Evolutionary conservation across 92 coral and sea anemone genomes (phyloP).

Genomic region (Epizoanthus illoricatus): DNA sequence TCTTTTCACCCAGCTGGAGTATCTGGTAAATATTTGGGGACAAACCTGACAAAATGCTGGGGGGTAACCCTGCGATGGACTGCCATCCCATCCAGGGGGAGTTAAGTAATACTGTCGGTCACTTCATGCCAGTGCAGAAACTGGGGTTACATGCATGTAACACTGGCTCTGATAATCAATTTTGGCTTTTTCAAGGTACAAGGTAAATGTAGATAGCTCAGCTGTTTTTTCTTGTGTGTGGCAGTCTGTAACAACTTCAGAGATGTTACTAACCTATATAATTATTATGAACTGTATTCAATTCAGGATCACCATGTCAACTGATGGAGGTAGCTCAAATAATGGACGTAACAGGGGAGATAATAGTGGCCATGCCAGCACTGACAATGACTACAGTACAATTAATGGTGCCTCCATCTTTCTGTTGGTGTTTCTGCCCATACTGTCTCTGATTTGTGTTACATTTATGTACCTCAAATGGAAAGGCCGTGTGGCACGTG

Average conservation of each 20-base stretch:
- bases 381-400: neutral
- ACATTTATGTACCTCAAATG: slow-evolving; percentile 18
- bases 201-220: too few species aligned
- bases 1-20: too few species aligned
- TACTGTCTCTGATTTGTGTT: slow-evolving; percentile 22
- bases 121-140: too few species aligned
- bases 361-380: neutral
- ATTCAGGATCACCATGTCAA: neutral
- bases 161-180: too few species aligned
- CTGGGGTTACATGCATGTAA: too few species aligned
- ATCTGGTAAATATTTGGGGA: too few species aligned
- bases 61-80: too few species aligned
- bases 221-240: too few species aligned
- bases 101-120: too few species aligned
- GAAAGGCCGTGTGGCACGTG: slow-evolving; percentile 22
- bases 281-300: neutral
- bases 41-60: too few species aligned
- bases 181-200: too few species aligned
- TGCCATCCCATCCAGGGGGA: too few species aligned
- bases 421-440: slow-evolving; percentile 35
- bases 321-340: neutral
- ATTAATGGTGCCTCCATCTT: slow-evolving; percentile 12
- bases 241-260: neutral
- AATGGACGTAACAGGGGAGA: neutral
- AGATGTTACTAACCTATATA: neutral